phyloP scores from a whole-genome alignment of 2,797 vertebrate genomes.

The Ctenochaetus hawaiiensis region DNA sequence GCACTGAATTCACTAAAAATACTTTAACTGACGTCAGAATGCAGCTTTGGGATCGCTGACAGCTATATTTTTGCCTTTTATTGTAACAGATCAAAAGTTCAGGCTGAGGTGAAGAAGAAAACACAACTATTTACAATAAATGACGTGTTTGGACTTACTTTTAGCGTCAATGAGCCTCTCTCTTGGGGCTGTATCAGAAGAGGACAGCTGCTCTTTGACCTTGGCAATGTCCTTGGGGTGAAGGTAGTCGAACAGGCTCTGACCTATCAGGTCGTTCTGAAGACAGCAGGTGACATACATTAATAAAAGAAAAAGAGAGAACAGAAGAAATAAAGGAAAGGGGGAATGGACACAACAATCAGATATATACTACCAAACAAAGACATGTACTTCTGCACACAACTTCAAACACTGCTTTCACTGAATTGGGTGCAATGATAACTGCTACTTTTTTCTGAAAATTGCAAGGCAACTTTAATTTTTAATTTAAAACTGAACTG shows the following conservation, averaged over 20 bases:
- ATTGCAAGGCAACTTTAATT: background rate
- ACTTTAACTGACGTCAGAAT: background rate
- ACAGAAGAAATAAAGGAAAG: background rate
- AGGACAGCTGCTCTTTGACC: constrained; percentile 99
- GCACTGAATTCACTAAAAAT: background rate
- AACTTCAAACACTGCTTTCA: background rate
- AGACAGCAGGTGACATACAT: background rate
- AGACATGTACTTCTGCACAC: background rate
- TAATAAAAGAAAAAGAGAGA: background rate
- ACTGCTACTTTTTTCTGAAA: background rate
- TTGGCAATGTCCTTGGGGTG: constrained; percentile 99
- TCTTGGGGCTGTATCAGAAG: constrained; percentile 95
- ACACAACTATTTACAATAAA: background rate
- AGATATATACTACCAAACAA: background rate
- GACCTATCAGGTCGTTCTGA: constrained; percentile 98
- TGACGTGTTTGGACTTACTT: constrained; percentile 84
- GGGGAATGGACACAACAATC: background rate
- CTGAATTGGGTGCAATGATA: background rate
- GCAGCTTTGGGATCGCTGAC: constrained; percentile 1
- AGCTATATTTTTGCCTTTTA: background rate
- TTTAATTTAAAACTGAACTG: background rate
- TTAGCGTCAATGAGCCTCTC: constrained; percentile 98
- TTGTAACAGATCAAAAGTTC: background rate
- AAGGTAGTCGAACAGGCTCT: constrained; percentile 98
- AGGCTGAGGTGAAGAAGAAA: background rate